Percentiles rank a stretch among this genome's conserved stretches.
Conservation (phyloP, 2,888 invertebrate genomes). For the Ichneumoninae sp. region DNA sequence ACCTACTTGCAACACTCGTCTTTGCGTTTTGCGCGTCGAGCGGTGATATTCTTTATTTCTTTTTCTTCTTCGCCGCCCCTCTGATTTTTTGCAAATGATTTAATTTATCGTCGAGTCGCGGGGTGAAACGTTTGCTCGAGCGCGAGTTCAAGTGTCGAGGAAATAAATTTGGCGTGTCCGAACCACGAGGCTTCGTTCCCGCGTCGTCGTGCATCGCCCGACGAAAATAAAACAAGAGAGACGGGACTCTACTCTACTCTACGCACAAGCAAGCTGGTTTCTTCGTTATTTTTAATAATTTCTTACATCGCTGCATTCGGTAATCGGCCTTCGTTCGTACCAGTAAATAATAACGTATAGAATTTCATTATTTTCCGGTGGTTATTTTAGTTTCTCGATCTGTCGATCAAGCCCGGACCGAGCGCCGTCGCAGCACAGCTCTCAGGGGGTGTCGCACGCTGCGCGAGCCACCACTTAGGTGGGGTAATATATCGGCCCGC, state of each 20-base stretch:
- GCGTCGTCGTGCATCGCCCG: constrained; percentile 65
- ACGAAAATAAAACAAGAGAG: constrained; percentile 76
- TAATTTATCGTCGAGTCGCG: constrained; percentile 73
- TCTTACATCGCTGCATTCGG: not conserved
- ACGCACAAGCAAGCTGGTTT: constrained; percentile 14
- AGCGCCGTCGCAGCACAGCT: constrained; percentile 37
- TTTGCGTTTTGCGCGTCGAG: constrained; percentile 4
- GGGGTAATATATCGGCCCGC: constrained; percentile 79
- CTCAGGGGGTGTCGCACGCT: constrained; percentile 55
- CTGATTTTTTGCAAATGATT: constrained; percentile 67
- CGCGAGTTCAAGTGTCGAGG: constrained; percentile 66
- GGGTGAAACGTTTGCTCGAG: constrained; percentile 62
- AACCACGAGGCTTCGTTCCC: constrained; percentile 66
- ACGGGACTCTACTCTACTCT: constrained; percentile 30
- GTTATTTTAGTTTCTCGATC: constrained; percentile 44
- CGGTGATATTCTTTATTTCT: not conserved
- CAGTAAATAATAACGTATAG: not conserved
- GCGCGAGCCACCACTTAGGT: constrained; percentile 76
- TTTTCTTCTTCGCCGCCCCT: constrained; percentile 30
- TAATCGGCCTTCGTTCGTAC: not conserved
- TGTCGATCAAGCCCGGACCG: constrained; percentile 30
- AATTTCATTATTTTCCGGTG: constrained; percentile 30
- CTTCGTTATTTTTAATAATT: constrained; percentile 49
- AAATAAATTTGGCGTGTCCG: constrained; percentile 79
- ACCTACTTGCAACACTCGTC: constrained; percentile 15